Percentiles rank a stretch among this genome's conserved stretches.
Evolutionary conservation across 2,113 vertebrate species (phyloP).

Genomic region (Chloebia gouldiae): DNA sequence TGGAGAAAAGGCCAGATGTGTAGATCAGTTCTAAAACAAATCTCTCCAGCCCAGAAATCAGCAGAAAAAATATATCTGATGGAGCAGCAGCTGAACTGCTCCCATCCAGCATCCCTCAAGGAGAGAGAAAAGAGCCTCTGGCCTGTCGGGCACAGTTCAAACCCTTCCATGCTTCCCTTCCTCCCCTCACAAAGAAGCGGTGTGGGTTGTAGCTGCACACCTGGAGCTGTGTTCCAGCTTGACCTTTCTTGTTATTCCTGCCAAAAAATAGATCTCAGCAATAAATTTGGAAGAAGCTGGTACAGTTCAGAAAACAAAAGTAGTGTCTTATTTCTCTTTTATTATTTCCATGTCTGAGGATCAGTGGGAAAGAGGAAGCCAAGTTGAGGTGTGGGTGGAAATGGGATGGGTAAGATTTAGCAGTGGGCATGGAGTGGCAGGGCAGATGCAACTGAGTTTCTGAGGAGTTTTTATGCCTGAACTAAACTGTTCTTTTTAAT

Average conservation of each 20-base stretch:
- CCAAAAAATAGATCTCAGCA: constrained; percentile 39
- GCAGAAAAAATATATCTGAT: not conserved
- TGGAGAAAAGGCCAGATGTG: constrained; percentile 2
- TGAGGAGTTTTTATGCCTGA: not conserved
- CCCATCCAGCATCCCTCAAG: not conserved
- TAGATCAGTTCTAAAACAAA: not conserved
- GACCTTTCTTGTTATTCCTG: constrained; percentile 31
- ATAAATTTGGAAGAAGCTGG: constrained; percentile 25
- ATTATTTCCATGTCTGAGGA: constrained; percentile 21
- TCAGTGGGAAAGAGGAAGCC: not conserved
- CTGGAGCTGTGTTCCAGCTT: constrained; percentile 39
- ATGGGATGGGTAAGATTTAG: not conserved
- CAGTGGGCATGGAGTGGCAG: not conserved
- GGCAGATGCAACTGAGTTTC: not conserved
- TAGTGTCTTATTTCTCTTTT: constrained; percentile 11
- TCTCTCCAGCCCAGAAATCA: not conserved
- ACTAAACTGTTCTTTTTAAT: not conserved
- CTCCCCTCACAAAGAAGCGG: not conserved
- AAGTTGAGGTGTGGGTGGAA: not conserved
- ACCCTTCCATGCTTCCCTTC: not conserved
- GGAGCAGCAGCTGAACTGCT: not conserved
- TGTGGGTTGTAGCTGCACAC: constrained; percentile 2
- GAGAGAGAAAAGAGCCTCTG: constrained; percentile 28
- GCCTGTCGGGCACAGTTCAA: not conserved
- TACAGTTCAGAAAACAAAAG: constrained; percentile 14